Evolutionary conservation across 2,797 vertebrate species (phyloP).

Genomic region (Onychomys torridus): DNA sequence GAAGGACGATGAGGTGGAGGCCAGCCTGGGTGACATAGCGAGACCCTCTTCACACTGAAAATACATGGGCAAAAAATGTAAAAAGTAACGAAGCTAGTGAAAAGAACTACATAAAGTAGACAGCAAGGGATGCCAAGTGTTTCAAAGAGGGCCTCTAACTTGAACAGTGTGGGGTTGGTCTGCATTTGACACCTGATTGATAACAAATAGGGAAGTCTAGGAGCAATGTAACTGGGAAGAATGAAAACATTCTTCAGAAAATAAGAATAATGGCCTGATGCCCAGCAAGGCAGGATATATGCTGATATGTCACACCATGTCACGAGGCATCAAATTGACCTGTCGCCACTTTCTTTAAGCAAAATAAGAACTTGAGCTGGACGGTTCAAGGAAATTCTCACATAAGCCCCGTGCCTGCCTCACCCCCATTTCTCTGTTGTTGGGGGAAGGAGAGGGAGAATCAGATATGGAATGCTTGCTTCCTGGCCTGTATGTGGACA

Average conservation of each 20-base stretch:
- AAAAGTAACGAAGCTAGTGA: not conserved
- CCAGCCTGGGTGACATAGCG: not conserved
- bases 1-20: not conserved
- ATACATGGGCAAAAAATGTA: not conserved
- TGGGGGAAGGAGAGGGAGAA: not conserved
- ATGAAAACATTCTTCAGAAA: constrained; percentile 6
- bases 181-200: not conserved
- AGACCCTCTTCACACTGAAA: not conserved
- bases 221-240: not conserved
- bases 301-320: not conserved
- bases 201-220: not conserved
- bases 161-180: not conserved
- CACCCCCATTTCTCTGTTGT: not conserved
- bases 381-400: not conserved
- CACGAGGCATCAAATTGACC: constrained; percentile 5
- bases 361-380: not conserved
- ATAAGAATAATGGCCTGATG: not conserved
- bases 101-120: not conserved
- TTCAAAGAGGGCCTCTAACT: not conserved
- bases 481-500: not conserved
- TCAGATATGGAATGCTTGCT: not conserved
- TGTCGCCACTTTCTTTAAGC: constrained; percentile 3
- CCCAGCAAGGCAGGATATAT: not conserved
- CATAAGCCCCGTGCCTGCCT: not conserved
- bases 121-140: not conserved